Conservation (phyloP, 1,140 invertebrate genomes). For the Achatina immaculata region DNA sequence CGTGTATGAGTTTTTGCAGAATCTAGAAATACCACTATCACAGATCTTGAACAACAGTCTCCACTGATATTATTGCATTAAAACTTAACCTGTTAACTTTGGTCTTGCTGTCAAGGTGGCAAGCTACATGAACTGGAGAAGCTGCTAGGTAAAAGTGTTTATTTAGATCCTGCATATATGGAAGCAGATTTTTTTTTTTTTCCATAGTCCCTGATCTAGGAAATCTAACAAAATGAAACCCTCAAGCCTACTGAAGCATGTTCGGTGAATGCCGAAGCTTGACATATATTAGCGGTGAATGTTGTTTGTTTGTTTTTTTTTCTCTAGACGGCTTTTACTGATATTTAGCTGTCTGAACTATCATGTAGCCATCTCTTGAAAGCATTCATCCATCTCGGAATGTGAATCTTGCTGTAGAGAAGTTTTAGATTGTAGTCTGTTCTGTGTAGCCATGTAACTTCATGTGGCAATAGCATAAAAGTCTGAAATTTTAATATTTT, state of each 20-base stretch:
- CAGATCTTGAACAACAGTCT: too few species aligned
- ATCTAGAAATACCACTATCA: too few species aligned
- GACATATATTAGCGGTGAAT: too few species aligned
- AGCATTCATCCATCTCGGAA: too few species aligned
- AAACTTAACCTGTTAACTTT: neutral
- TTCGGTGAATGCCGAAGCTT: neutral
- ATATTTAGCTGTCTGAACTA: too few species aligned
- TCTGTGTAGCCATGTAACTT: too few species aligned
- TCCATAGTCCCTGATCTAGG: neutral
- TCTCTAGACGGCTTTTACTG: neutral
- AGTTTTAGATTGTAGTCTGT: too few species aligned
- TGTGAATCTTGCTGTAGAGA: too few species aligned
- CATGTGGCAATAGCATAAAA: neutral
- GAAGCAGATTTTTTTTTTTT: neutral
- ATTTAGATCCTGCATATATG: constrained; percentile 6
- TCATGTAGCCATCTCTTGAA: too few species aligned
- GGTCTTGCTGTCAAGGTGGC: constrained; percentile 11
- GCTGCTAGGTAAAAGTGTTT: neutral
- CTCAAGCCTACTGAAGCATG: neutral
- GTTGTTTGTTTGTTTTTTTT: neutral
- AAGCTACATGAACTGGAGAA: constrained; percentile 12
- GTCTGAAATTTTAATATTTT: neutral
- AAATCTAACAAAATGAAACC: neutral
- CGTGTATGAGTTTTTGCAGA: too few species aligned
- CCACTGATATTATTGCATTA: too few species aligned